Base-by-base conservation (phyloP, 2,888 invertebrate genomes). In the Leptinotarsa rubiginosa region DNA sequence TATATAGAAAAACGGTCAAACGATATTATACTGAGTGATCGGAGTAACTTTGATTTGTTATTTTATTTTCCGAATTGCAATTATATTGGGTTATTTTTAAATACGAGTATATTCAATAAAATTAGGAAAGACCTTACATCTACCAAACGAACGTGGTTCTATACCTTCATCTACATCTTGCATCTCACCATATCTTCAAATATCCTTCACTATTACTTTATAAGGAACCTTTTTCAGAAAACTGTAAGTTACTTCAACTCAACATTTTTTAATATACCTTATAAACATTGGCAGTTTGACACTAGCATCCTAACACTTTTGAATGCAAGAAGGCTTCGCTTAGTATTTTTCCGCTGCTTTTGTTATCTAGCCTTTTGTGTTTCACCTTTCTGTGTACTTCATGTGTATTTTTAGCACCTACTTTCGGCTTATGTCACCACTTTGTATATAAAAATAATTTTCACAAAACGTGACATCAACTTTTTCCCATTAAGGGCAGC, bases 321-420 rank as follows among this genome's bases (percentile, higher is more conserved):
- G 73, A 68, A 67, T 75, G 70, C 73, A 31, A 66, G 62, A 31
- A 74, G 65, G 77, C 78, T 79, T 80, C 71, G 80, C 80, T 80
- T 81, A 75, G 76, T 76, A 79, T 71, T 59, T 73, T 69, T 77
- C 69, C 62, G 74, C 69, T 54, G 77, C 78, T 81, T 79, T 72
- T 78, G 72, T 75, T 74, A 72, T 76, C 47, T 70, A 66, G 62
- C 73, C 47, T 79, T 25, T 76, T 15, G 54, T 67, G 67, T 47
- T 31, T 69, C n/a, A 41, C 41, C 10, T 41, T 47, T 49, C 20
- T 49, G 12, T 47, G 20, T 20, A 50, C 47, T 56, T 54, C 64
- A 65, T 67, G 62, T 67, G 22, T 70, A 47, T 68, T 64, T 54
- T n/a, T 64, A 72, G 72, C 71, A 75, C 69, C 71, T 71, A 47